Percentiles rank a stretch among this genome's conserved stretches.
phyloP scores from a whole-genome alignment of 2,113 vertebrate genomes.

The rat (Rattus norvegicus) region DNA sequence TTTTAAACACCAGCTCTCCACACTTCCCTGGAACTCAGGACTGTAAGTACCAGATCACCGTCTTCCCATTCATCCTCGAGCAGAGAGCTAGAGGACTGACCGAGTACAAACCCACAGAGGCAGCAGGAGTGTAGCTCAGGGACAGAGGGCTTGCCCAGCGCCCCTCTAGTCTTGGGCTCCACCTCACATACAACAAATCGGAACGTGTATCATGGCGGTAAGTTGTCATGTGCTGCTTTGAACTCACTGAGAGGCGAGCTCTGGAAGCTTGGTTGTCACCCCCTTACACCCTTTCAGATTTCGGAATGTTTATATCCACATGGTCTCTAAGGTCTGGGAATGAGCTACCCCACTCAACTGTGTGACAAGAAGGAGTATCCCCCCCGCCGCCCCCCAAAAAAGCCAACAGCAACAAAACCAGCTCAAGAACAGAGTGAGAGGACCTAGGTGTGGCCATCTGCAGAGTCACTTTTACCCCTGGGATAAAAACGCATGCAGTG shows the following conservation, averaged over 20 bases:
- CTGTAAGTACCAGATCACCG: neutral
- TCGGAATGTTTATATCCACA: neutral
- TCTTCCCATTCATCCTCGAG: neutral
- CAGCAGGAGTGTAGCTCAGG: neutral
- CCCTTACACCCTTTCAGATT: neutral
- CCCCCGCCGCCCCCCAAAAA: too few species aligned
- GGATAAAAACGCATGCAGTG: neutral
- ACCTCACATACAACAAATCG: neutral
- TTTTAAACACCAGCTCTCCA: neutral
- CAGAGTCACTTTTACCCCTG: neutral
- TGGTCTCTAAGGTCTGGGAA: neutral
- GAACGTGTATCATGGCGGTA: too few species aligned
- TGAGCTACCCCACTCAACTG: neutral
- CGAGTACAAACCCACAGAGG: neutral
- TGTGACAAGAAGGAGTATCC: neutral
- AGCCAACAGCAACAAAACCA: neutral
- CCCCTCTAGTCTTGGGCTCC: neutral
- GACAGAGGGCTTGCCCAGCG: neutral
- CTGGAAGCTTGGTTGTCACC: neutral
- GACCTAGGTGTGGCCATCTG: neutral
- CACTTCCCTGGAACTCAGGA: neutral
- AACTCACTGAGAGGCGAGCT: neutral
- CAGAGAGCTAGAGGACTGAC: neutral
- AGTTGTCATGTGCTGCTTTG: neutral
- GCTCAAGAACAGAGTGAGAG: neutral